Base-by-base conservation (phyloP, 1,140 invertebrate species). In the Telenomus remus region DNA sequence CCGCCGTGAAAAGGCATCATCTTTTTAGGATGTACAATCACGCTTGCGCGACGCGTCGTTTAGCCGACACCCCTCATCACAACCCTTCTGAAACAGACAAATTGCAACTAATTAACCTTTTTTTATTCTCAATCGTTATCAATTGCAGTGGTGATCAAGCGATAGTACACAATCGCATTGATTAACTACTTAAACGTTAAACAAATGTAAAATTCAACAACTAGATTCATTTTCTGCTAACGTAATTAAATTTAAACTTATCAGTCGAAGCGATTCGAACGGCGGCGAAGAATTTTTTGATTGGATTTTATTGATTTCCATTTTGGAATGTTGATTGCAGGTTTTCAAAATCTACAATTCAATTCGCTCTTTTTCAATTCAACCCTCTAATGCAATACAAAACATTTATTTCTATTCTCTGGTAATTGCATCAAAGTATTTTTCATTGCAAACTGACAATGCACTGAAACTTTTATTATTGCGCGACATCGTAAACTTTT, bases 41-140 rank as follows among this genome's bases (percentile, higher is more conserved):
- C 77, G 71, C 76, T 70, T 78, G 66, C 72, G 72, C 71, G 71
- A 72, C 60, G 54, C 51, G 46, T 16, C 50, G 59, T 51, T 76
- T 84, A 87, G 72, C 87, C 85, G 73, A 82, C 81, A 83, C 86
- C 87, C 86, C 85, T 88, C 87, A 88, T 88, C 80, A 88, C 86
- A 84, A 72, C 77, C 70, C 66, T 79, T 76, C 72, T 79, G 64
- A 0, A 79, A 79, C 75, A 78, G 42, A 69, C 7, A 4, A 65
- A 55, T 60, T 46, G 35, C n/a, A 35, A 51, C 50, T 60, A 11
- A 57, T 64, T 64, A 12, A 46, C n/a, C n/a, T 50, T 33, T 54
- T 61, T 69, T 69, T 39, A 44, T 43, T 59, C 19, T 27, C 6
- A 27, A 27, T 27, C n/a, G n/a, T n/a, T n/a, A n/a, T n/a, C n/a